Evolutionary conservation across 2,888 invertebrate genomes (phyloP).

Genomic region (Sinhomidia bicolor): DNA sequence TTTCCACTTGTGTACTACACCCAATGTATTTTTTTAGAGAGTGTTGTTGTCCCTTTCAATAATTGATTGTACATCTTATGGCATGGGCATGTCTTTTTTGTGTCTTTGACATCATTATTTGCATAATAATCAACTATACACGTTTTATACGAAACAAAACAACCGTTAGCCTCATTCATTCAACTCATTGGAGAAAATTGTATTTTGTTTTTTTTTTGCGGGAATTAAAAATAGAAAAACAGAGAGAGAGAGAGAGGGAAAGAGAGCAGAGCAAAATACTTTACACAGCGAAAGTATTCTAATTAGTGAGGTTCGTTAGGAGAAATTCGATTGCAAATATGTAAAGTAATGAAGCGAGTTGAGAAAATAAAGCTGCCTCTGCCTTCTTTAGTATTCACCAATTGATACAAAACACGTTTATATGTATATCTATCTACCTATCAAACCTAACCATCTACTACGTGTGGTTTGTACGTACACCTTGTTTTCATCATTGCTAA

Average conservation of each 20-base stretch:
- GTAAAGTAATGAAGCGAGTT: conserved; percentile 13
- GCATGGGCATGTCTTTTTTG: not conserved
- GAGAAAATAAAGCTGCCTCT: not conserved
- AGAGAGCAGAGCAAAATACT: not conserved
- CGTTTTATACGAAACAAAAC: not conserved
- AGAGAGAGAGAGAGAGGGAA: too few species aligned
- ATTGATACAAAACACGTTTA: not conserved
- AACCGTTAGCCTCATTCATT: too few species aligned
- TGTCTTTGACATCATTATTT: not conserved
- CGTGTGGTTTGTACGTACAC: not conserved
- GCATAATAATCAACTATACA: not conserved
- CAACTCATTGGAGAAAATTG: too few species aligned
- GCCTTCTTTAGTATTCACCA: not conserved
- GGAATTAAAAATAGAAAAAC: too few species aligned
- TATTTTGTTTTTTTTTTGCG: too few species aligned
- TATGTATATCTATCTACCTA: too few species aligned
- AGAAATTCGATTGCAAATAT: conserved; percentile 48
- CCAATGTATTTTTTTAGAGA: too few species aligned
- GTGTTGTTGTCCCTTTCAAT: too few species aligned
- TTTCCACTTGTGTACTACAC: too few species aligned
- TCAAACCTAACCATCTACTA: too few species aligned
- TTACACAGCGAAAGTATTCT: not conserved
- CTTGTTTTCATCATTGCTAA: conserved; percentile 29
- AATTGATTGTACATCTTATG: too few species aligned
- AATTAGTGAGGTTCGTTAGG: conserved; percentile 58